A percentile compares a stretch with the other conserved stretches of the same genome.
phyloP scores from a whole-genome alignment of 2,888 invertebrate species.

The Cantharis rufa region DNA sequence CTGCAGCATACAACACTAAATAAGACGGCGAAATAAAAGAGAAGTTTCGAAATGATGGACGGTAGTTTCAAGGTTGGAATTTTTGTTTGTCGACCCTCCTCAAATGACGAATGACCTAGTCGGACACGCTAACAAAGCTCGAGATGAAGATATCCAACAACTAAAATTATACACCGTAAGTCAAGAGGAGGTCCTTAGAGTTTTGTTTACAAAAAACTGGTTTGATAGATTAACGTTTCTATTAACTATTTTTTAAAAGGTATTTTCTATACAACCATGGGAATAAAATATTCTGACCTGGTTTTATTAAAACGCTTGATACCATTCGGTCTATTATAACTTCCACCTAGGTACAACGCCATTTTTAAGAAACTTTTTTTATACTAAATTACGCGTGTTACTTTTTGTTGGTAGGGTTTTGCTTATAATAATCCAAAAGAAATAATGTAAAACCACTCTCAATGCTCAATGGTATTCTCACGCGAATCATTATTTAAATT shows the following conservation, averaged over 20 bases:
- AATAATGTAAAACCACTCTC: not conserved
- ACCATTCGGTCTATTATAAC: not conserved
- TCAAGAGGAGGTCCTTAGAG: constrained; percentile 28
- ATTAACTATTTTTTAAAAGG: constrained; percentile 30
- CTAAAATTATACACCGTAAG: constrained; percentile 28
- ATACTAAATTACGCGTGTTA: not conserved
- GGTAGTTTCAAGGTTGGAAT: constrained; percentile 60
- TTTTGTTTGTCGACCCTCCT: constrained; percentile 46
- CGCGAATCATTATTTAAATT: not conserved
- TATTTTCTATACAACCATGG: constrained; percentile 16
- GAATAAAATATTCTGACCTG: constrained; percentile 22
- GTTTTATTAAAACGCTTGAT: constrained; percentile 1
- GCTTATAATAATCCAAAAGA: not conserved
- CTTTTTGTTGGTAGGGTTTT: not conserved
- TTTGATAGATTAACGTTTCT: constrained; percentile 35
- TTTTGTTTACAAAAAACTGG: constrained; percentile 33
- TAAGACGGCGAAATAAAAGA: constrained; percentile 28
- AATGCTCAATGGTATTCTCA: not conserved
- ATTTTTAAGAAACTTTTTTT: not conserved
- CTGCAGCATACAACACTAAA: constrained; percentile 6
- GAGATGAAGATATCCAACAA: constrained; percentile 37
- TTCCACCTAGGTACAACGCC: not conserved
- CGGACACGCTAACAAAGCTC: constrained; percentile 38
- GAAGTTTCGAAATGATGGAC: constrained; percentile 34
- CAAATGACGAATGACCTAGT: constrained; percentile 37